Evolutionary conservation across 2,113 vertebrate species (phyloP).

Genomic region (Sinocyclocheilus anshuiensis): DNA sequence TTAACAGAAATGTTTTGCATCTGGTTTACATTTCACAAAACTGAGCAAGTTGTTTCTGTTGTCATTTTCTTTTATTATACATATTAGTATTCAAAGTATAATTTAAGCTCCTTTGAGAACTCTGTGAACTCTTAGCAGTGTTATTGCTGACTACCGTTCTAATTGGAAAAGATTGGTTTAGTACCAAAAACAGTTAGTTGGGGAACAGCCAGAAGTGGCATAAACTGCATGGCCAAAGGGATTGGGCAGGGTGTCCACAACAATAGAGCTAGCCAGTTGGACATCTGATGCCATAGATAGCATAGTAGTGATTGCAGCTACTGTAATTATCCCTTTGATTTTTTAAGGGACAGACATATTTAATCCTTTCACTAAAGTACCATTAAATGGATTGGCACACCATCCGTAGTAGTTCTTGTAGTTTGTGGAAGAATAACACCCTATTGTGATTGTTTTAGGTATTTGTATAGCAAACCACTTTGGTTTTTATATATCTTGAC

Average conservation of each 20-base stretch:
- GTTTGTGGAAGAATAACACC: neutral
- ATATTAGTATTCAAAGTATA: neutral
- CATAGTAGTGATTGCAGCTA: neutral
- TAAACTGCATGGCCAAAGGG: neutral
- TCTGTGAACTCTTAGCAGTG: neutral
- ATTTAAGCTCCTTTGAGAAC: neutral
- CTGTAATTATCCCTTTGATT: slow-evolving; percentile 9
- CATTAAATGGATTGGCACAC: neutral
- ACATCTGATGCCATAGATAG: slow-evolving; percentile 15
- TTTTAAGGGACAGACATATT: neutral
- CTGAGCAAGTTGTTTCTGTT: neutral
- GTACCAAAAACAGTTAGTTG: neutral
- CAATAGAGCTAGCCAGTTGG: neutral
- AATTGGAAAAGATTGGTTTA: neutral
- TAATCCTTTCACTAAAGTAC: neutral
- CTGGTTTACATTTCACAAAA: slow-evolving; percentile 4
- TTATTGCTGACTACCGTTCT: neutral
- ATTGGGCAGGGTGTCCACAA: neutral
- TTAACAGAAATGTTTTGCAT: neutral
- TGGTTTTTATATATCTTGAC: neutral
- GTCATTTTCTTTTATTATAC: neutral
- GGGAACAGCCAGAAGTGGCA: slow-evolving; percentile 9
- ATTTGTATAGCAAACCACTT: neutral
- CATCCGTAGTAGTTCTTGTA: neutral
- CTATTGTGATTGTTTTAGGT: neutral